Evolutionary conservation across 2,113 vertebrate species (phyloP).

Genomic region (Micromys minutus): DNA sequence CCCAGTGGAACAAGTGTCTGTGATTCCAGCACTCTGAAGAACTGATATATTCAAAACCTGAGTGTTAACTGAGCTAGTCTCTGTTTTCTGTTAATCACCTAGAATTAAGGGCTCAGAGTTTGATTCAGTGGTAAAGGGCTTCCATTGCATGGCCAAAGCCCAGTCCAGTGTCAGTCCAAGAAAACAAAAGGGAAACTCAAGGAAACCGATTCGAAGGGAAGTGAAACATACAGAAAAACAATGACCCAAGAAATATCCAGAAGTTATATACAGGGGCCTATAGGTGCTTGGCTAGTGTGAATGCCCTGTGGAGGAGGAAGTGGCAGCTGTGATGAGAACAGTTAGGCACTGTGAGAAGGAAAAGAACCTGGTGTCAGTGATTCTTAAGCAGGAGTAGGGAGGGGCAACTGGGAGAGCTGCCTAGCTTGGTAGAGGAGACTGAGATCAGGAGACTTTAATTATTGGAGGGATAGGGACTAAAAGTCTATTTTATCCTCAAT

Average conservation of each 20-base stretch:
- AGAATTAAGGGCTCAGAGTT: neutral
- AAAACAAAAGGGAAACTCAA: neutral
- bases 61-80: neutral
- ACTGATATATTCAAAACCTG: conserved; percentile 12
- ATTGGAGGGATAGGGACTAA: too few species aligned
- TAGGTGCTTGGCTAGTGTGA: neutral
- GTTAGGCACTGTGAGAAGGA: neutral
- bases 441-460: neutral
- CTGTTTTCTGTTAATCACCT: neutral
- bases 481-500: neutral
- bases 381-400: neutral
- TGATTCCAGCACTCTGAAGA: neutral
- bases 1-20: neutral
- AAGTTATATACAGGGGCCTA: neutral
- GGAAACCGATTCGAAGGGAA: neutral
- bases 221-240: neutral
- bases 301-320: neutral
- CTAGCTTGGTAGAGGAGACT: neutral
- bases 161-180: neutral
- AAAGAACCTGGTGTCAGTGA: neutral
- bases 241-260: neutral
- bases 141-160: neutral
- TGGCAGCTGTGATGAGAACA: neutral
- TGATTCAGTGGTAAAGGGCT: neutral
- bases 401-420: neutral